Percentiles rank a stretch among this genome's conserved stretches.
phyloP scores from a whole-genome alignment of 2,888 invertebrate genomes.

The Epinotia ramella region DNA sequence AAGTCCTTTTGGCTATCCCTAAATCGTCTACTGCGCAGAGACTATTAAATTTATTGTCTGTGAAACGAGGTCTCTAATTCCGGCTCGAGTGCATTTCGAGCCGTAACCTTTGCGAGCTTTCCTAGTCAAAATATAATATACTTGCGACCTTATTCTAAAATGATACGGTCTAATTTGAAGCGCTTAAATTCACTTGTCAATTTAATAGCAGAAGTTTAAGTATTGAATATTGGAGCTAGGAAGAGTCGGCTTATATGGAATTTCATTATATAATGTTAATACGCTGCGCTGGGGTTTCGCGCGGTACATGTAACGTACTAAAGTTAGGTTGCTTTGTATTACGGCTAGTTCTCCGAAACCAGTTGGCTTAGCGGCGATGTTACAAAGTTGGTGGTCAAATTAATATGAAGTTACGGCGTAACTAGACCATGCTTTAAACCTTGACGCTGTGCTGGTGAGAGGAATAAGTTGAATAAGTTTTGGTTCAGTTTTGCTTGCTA shows the following conservation, averaged over 20 bases:
- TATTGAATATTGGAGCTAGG: slow-evolving; percentile 26
- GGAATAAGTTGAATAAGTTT: neutral
- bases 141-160: neutral
- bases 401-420: slow-evolving; percentile 18
- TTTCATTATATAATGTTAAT: slow-evolving; percentile 35
- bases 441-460: neutral
- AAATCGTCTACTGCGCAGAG: slow-evolving; percentile 60
- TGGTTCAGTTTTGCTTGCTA: neutral
- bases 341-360: neutral
- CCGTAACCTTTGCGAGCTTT: slow-evolving; percentile 8
- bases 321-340: slow-evolving; percentile 10
- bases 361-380: slow-evolving; percentile 8
- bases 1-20: slow-evolving; percentile 41
- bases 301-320: neutral
- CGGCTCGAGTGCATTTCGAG: slow-evolving; percentile 59
- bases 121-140: neutral
- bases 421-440: slow-evolving; percentile 1
- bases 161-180: neutral
- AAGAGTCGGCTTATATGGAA: slow-evolving; percentile 31
- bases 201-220: slow-evolving; percentile 53
- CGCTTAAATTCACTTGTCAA: neutral
- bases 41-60: slow-evolving; percentile 71
- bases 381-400: slow-evolving; percentile 12
- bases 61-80: slow-evolving; percentile 74
- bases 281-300: slow-evolving; percentile 7